Evolutionary conservation across 2,888 invertebrate species (phyloP).

Genomic region (Diachrysia chrysitis): DNA sequence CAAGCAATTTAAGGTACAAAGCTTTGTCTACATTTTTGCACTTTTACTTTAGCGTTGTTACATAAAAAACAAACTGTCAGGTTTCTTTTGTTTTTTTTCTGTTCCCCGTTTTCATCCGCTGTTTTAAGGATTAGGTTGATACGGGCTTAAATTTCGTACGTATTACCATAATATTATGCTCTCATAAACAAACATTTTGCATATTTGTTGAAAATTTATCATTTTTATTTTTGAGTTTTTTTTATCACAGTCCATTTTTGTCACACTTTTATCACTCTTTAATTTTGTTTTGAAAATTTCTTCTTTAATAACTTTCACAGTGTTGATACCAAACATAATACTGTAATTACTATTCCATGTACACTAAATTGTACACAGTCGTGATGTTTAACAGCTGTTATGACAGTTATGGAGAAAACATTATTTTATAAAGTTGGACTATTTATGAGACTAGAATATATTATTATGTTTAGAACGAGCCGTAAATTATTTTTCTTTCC

Average conservation of each 20-base stretch:
- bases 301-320: neutral
- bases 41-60: slow-evolving; percentile 64
- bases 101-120: slow-evolving; percentile 36
- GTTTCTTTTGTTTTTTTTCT: slow-evolving; percentile 59
- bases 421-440: neutral
- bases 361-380: no score
- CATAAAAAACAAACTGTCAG: slow-evolving; percentile 67
- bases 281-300: neutral
- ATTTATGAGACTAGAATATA: no score
- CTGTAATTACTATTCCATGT: neutral
- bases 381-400: neutral
- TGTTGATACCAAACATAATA: neutral
- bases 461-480: no score
- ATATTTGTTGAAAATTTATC: neutral
- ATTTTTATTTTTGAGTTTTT: neutral
- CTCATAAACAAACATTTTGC: slow-evolving; percentile 12
- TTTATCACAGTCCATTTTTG: neutral
- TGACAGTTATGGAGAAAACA: neutral
- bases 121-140: slow-evolving; percentile 52
- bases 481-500: no score
- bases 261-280: neutral
- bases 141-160: slow-evolving; percentile 29
- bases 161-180: slow-evolving; percentile 35
- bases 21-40: slow-evolving; percentile 67
- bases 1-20: slow-evolving; percentile 64